Percentiles rank a stretch among this genome's conserved stretches.
Evolutionary conservation across 2,797 vertebrate species (phyloP).

Genomic region (Spinus pinus): DNA sequence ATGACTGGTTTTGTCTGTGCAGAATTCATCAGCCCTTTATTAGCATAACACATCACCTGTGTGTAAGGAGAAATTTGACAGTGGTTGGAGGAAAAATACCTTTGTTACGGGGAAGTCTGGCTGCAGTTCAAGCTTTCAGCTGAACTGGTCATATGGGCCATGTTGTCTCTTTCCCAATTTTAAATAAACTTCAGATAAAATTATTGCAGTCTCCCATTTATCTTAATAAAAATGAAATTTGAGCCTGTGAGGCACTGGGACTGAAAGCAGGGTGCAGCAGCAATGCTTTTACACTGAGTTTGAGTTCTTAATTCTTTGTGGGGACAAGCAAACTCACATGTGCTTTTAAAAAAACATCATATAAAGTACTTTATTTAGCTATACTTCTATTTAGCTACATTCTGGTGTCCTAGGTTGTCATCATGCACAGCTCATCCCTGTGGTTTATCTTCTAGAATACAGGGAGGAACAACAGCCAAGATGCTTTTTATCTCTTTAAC

Average conservation of each 20-base stretch:
- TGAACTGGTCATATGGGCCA: neutral
- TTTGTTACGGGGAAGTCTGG: neutral
- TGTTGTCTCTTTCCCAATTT: neutral
- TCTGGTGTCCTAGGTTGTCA: neutral
- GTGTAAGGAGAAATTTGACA: neutral
- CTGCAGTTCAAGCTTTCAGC: neutral
- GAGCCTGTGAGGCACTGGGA: neutral
- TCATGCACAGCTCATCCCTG: neutral
- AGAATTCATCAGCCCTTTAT: neutral
- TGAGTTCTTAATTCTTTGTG: slow-evolving; percentile 11
- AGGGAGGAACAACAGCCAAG: neutral
- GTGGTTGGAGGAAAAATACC: neutral
- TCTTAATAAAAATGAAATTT: neutral
- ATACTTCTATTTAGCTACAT: neutral
- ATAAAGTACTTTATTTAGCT: neutral
- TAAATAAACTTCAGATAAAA: neutral
- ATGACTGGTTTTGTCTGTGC: neutral
- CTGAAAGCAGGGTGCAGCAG: neutral
- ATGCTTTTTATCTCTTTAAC: neutral
- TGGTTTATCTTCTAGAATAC: neutral
- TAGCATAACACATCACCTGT: fast-evolving
- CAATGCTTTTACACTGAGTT: neutral
- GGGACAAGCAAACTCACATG: neutral
- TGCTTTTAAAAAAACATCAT: neutral
- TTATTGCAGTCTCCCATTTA: neutral